Percentiles rank a stretch among this genome's conserved stretches.
phyloP scores from a whole-genome alignment of 2,888 invertebrate species.

The Scaptomyza flava region DNA sequence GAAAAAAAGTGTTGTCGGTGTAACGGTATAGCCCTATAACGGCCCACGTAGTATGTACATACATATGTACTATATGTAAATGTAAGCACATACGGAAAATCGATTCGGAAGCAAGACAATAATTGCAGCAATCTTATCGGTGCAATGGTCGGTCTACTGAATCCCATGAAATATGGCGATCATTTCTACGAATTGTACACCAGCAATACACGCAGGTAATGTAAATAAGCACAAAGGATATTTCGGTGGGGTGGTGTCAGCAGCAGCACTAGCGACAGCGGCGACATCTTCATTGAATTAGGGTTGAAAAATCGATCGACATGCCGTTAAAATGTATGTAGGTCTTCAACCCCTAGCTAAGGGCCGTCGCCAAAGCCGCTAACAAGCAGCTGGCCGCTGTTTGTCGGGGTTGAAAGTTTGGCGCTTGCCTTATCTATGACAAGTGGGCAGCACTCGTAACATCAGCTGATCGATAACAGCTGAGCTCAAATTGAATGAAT shows the following conservation, averaged over 20 bases:
- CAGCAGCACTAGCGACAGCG: constrained; percentile 20
- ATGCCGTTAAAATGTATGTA: constrained; percentile 53
- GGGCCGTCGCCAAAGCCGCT: not conserved
- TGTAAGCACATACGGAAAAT: constrained; percentile 56
- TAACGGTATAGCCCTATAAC: constrained; percentile 57
- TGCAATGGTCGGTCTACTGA: constrained; percentile 83
- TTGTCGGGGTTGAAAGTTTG: constrained; percentile 57
- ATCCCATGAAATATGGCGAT: constrained; percentile 84
- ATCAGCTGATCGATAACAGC: constrained; percentile 41
- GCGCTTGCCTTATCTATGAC: constrained; percentile 39
- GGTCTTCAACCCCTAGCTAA: constrained; percentile 68
- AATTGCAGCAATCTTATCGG: constrained; percentile 33
- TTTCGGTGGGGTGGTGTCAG: constrained; percentile 31
- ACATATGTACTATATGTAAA: constrained; percentile 35
- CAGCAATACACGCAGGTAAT: constrained; percentile 82
- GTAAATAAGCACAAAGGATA: constrained; percentile 36
- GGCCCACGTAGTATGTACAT: constrained; percentile 42
- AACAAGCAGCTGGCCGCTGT: not conserved
- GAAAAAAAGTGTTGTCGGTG: constrained; percentile 24
- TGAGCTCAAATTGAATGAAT: constrained; percentile 35
- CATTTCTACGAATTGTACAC: constrained; percentile 84
- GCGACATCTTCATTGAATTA: constrained; percentile 23
- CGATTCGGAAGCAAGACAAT: constrained; percentile 54
- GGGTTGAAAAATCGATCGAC: constrained; percentile 78
- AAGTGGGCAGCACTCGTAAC: constrained; percentile 52